Evolutionary conservation across 2,113 vertebrate species (phyloP).

Genomic region (Cynocephalus volans): DNA sequence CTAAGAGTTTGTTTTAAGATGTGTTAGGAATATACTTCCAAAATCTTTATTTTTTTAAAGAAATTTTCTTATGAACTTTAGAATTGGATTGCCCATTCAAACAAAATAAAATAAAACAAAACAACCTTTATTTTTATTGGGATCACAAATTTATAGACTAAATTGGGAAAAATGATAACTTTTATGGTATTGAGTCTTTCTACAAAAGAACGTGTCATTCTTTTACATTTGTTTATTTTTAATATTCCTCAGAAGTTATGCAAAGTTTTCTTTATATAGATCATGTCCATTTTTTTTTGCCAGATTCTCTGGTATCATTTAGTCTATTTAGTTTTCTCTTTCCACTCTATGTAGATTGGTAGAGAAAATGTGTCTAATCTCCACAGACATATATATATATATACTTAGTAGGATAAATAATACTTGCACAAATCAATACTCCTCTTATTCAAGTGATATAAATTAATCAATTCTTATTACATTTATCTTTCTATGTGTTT

Average conservation of each 20-base stretch:
- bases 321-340: background rate
- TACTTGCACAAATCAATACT: background rate
- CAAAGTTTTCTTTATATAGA: background rate
- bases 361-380: background rate
- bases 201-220: background rate
- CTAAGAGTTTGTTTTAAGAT: background rate
- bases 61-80: background rate
- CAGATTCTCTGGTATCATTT: slow-evolving; percentile 8
- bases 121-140: background rate
- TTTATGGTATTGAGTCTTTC: background rate
- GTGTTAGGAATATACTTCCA: background rate
- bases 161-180: background rate
- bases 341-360: background rate
- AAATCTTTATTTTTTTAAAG: background rate
- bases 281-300: background rate
- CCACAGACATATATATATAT: background rate
- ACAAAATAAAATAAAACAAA: background rate
- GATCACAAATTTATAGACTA: background rate
- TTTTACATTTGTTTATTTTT: background rate
- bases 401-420: background rate
- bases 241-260: background rate
- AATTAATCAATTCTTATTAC: background rate
- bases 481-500: slow-evolving; percentile 2
- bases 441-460: background rate
- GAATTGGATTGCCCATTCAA: background rate